Conservation (phyloP, 37 sponge, comb jelly and placozoan species). For the Haliclona indistincta region DNA sequence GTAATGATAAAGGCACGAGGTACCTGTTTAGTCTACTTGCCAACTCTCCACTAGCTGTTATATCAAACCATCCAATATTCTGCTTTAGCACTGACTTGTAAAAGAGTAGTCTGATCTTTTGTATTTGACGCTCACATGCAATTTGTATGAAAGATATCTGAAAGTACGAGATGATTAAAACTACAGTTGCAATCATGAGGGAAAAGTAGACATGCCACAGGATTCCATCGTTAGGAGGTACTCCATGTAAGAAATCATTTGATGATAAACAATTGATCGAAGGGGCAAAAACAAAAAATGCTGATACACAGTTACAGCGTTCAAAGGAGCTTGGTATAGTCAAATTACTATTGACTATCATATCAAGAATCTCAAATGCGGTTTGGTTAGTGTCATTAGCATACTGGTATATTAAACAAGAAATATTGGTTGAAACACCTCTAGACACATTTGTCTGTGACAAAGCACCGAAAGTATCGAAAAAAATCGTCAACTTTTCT, state of each 20-base stretch:
- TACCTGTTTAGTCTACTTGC: conserved; percentile 65
- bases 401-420: neutral
- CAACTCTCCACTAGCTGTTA: conserved; percentile 68
- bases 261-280: neutral
- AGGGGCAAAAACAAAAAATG: neutral
- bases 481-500: too few relatives aligned
- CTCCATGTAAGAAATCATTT: neutral
- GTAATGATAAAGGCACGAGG: neutral
- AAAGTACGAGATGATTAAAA: conserved; percentile 37
- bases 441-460: too few relatives aligned
- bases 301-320: neutral
- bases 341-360: neutral
- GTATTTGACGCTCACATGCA: conserved; percentile 66
- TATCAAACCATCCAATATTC: conserved; percentile 91
- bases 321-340: neutral
- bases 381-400: neutral
- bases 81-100: conserved; percentile 74
- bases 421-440: too few relatives aligned
- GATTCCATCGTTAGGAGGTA: neutral
- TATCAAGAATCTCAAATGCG: neutral
- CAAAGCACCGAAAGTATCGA: too few relatives aligned
- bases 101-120: conserved; percentile 56
- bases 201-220: conserved; percentile 28
- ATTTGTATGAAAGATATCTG: conserved; percentile 66
- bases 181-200: conserved; percentile 37